phyloP scores from a whole-genome alignment of 1,140 invertebrate genomes.

The Panagrolaimus sp. region DNA sequence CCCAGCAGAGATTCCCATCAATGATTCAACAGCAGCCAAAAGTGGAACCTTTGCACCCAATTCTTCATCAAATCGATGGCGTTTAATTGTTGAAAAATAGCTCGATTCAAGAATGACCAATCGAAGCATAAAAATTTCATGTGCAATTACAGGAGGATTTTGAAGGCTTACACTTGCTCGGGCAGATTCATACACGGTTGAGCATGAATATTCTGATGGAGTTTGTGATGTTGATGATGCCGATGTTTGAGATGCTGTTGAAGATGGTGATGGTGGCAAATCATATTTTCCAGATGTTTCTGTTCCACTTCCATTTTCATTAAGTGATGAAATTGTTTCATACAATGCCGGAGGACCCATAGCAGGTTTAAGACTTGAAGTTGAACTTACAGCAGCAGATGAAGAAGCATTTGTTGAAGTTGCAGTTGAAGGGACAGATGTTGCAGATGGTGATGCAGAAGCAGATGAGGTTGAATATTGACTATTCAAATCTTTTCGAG shows the following conservation, averaged over 20 bases:
- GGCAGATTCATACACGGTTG: not conserved
- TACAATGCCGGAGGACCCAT: too few relatives aligned
- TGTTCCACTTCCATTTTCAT: too few relatives aligned
- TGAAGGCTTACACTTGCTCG: not conserved
- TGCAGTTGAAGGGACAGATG: too few relatives aligned
- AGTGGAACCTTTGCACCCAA: not conserved
- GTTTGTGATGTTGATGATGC: not conserved
- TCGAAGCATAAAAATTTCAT: not conserved
- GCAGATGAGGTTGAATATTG: not conserved
- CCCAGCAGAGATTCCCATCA: slow-evolving; percentile 4
- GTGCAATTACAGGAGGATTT: not conserved
- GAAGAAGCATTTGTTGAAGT: too few relatives aligned
- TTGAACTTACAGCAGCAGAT: too few relatives aligned
- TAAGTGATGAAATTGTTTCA: too few relatives aligned
- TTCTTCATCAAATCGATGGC: slow-evolving; percentile 5
- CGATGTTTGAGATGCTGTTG: not conserved
- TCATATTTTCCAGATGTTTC: not conserved
- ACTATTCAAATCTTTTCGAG: not conserved
- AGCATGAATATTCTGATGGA: not conserved
- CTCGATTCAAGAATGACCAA: slow-evolving; percentile 5
- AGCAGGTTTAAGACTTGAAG: too few relatives aligned
- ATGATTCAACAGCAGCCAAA: slow-evolving; percentile 1
- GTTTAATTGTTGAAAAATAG: slow-evolving; percentile 13
- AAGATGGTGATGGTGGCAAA: not conserved
- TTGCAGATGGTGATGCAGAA: too few relatives aligned